Conservation (phyloP, 2,797 vertebrate species). For the Sus cebifrons region DNA sequence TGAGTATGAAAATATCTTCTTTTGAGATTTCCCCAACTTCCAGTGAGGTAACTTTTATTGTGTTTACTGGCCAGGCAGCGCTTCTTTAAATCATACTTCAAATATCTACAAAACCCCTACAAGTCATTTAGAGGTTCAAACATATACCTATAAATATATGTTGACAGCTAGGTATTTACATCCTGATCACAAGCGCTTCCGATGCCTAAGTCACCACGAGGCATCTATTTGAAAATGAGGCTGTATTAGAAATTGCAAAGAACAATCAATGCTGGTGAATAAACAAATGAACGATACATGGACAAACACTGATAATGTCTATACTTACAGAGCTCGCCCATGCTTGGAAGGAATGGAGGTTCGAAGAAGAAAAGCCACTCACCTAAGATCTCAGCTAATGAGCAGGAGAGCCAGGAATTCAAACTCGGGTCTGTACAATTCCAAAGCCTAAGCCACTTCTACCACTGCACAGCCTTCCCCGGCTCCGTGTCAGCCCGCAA, state of each 20-base stretch:
- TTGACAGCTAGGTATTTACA: background rate
- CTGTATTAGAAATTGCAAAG: background rate
- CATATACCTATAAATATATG: background rate
- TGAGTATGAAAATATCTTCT: background rate
- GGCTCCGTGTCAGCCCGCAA: background rate
- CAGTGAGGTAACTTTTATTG: background rate
- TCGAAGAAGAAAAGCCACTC: background rate
- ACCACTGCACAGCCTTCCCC: background rate
- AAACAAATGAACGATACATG: background rate
- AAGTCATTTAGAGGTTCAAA: background rate
- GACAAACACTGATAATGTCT: background rate
- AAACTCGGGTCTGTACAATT: background rate
- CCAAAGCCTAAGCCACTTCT: background rate
- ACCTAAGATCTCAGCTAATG: background rate
- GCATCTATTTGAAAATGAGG: background rate
- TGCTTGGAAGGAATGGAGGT: background rate
- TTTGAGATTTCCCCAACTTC: background rate
- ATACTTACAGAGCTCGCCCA: background rate
- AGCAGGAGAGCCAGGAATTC: background rate
- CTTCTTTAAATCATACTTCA: constrained; percentile 7
- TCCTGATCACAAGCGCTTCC: background rate
- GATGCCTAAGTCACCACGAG: background rate
- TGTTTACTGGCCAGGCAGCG: background rate
- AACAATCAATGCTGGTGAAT: background rate
- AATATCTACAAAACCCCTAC: background rate